Evolutionary conservation across 2,888 invertebrate species (phyloP).

Genomic region (Drosophila diplacantha): DNA sequence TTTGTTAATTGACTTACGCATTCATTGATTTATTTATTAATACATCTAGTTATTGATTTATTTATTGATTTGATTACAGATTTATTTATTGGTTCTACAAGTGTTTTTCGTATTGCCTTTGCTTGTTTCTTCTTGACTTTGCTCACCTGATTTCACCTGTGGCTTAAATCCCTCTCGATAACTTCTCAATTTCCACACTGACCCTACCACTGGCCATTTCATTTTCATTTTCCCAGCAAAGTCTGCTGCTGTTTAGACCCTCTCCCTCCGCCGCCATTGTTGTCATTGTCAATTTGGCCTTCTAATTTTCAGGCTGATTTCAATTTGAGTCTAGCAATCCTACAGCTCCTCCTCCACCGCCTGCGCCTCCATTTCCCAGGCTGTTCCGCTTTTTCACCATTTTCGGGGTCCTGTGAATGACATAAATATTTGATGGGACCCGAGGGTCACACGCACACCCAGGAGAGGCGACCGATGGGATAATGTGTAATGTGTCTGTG

Average conservation of each 20-base stretch:
- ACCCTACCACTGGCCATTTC: neutral
- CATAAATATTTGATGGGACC: conserved; percentile 61
- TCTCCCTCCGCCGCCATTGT: conserved; percentile 3
- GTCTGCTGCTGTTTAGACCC: neutral
- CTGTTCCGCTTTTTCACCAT: conserved; percentile 22
- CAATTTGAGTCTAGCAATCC: conserved; percentile 20
- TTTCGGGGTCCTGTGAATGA: conserved; percentile 47
- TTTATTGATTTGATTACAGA: neutral
- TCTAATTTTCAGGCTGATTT: conserved; percentile 59
- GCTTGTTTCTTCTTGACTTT: neutral
- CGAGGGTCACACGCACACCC: conserved; percentile 21
- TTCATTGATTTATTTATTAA: neutral
- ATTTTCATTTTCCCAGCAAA: conserved; percentile 1
- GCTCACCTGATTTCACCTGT: conserved; percentile 1
- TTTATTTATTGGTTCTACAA: neutral
- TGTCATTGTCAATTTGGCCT: conserved; percentile 63
- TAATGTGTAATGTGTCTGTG: conserved; percentile 42
- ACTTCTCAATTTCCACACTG: neutral
- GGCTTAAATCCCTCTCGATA: neutral
- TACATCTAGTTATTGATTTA: neutral
- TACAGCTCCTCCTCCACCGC: neutral
- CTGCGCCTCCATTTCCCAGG: neutral
- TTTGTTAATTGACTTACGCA: neutral
- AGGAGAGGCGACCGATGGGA: conserved; percentile 7
- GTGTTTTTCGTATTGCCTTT: neutral